phyloP scores from a whole-genome alignment of 2,797 vertebrate species.

The Threskiornis aethiopicus region DNA sequence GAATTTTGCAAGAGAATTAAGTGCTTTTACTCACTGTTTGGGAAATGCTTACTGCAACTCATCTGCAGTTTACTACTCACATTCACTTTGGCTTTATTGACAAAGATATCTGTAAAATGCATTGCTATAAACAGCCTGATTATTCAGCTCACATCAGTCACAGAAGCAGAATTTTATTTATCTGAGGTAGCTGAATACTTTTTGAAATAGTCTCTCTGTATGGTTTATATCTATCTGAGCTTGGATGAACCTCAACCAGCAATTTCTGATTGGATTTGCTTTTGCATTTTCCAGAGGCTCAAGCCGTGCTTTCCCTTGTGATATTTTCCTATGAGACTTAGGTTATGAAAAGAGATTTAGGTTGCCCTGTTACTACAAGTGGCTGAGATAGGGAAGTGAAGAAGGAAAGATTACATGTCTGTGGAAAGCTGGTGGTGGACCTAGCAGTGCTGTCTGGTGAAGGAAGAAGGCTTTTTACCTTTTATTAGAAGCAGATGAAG shows the following conservation, averaged over 20 bases:
- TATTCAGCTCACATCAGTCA: neutral
- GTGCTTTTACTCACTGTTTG: neutral
- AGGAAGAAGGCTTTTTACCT: neutral
- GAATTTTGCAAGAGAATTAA: neutral
- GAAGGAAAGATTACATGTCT: neutral
- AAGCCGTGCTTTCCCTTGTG: neutral
- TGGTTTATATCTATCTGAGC: neutral
- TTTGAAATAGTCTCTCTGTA: neutral
- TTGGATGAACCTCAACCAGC: neutral
- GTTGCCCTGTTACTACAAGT: neutral
- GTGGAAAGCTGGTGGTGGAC: neutral
- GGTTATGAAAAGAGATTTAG: neutral
- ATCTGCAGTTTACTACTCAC: neutral
- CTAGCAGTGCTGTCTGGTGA: neutral
- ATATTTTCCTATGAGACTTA: neutral
- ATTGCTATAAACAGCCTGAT: neutral
- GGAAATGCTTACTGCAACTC: neutral
- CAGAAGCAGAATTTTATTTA: neutral
- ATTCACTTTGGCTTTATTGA: slow-evolving; percentile 1
- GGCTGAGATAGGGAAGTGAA: neutral
- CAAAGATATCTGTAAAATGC: neutral
- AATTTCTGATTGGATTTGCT: neutral
- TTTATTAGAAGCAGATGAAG: slow-evolving; percentile 12
- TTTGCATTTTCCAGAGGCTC: neutral
- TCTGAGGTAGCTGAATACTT: neutral